Evolutionary conservation across 2,888 invertebrate species (phyloP).

Genomic region (Slavum lentiscoides): DNA sequence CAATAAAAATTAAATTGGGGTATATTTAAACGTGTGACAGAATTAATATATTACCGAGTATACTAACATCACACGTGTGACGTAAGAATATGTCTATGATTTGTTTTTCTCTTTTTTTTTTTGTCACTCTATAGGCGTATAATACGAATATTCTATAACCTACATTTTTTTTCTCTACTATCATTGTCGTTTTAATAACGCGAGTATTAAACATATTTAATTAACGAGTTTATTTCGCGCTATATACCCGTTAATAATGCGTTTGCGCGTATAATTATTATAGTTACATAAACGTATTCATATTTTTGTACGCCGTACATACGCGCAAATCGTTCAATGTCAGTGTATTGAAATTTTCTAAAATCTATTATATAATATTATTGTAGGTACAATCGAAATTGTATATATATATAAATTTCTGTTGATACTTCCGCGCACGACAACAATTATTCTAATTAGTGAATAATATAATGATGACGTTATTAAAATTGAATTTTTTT

Average conservation of each 20-base stretch:
- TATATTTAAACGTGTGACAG: constrained; percentile 17
- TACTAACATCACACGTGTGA: background rate
- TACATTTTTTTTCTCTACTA: background rate
- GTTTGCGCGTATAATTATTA: background rate
- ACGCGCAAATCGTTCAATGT: too few relatives aligned
- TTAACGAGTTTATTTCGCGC: background rate
- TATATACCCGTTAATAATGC: background rate
- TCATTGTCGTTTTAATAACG: background rate
- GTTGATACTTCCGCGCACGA: too few relatives aligned
- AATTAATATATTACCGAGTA: constrained; percentile 2
- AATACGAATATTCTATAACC: background rate
- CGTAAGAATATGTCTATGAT: background rate
- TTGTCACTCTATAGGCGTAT: background rate
- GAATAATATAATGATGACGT: too few relatives aligned
- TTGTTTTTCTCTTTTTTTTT: constrained; percentile 20
- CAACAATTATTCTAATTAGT: too few relatives aligned
- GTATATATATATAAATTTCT: too few relatives aligned
- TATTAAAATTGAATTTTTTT: too few relatives aligned
- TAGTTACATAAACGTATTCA: too few relatives aligned
- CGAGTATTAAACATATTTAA: background rate
- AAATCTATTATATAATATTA: too few relatives aligned
- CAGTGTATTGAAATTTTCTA: too few relatives aligned
- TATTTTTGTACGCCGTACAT: too few relatives aligned
- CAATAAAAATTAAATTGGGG: constrained; percentile 29
- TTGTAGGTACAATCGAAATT: too few relatives aligned